These are phyloP conservation scores for Phodopus roborovskii DNA, from an alignment of 2,113 vertebrate species.

Conservation along the genomic window DNA sequence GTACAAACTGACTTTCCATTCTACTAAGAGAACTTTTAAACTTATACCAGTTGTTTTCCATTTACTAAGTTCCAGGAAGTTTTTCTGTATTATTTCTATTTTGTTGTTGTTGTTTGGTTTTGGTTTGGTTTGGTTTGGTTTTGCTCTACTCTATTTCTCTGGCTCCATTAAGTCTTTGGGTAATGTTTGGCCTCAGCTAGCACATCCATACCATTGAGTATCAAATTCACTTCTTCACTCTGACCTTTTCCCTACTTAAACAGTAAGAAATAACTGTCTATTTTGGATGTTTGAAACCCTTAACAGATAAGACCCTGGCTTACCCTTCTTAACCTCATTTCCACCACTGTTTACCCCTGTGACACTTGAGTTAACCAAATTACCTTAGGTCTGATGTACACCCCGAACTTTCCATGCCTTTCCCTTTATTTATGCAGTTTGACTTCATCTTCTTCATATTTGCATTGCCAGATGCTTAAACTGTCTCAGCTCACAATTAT, in stretches of 20 bases:
- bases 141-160: background rate
- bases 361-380: background rate
- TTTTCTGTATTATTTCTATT: background rate
- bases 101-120: background rate
- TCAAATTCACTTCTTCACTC: background rate
- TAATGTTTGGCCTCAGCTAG: background rate
- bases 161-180: background rate
- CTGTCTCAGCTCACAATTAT: background rate
- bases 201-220: background rate
- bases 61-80: background rate
- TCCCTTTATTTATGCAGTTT: background rate
- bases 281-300: background rate
- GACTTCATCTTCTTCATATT: background rate
- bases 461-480: background rate
- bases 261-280: background rate
- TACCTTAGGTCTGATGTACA: background rate
- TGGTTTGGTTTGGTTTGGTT: background rate
- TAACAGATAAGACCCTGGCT: background rate
- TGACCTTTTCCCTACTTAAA: background rate
- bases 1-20: background rate
- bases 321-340: background rate
- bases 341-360: background rate
- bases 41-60: background rate
- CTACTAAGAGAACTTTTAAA: background rate
- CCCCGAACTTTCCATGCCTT: background rate